Conservation (phyloP, 2,113 vertebrate genomes). For the Corydoras maculifer region DNA sequence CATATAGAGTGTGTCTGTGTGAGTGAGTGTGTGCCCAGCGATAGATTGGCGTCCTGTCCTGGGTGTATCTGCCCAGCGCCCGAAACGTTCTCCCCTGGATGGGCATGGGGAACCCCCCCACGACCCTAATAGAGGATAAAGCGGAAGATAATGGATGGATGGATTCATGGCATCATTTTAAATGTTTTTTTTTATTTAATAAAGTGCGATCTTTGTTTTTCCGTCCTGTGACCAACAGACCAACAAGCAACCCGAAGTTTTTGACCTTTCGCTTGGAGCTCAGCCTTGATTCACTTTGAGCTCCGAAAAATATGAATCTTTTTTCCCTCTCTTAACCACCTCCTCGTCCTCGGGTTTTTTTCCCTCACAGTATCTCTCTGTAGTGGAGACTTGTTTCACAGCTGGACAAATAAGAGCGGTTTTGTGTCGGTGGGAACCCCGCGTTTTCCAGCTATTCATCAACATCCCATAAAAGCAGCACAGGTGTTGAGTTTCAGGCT, state of each 20-base stretch:
- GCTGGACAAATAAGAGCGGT: constrained; percentile 51
- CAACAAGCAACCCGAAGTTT: not conserved
- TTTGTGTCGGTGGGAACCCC: constrained; percentile 49
- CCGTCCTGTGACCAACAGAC: too few species aligned
- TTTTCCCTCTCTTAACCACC: not conserved
- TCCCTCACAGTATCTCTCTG: constrained; percentile 34
- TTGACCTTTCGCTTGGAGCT: constrained; percentile 15
- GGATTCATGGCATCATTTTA: too few species aligned
- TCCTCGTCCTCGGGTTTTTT: constrained; percentile 21
- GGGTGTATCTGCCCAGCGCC: too few species aligned
- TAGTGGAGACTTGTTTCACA: constrained; percentile 39
- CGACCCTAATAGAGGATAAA: too few species aligned
- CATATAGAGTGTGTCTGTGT: too few species aligned
- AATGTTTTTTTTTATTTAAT: too few species aligned
- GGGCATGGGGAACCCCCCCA: too few species aligned
- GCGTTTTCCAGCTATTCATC: constrained; percentile 47
- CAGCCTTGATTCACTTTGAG: constrained; percentile 31
- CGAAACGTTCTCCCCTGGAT: too few species aligned
- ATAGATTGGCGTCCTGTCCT: too few species aligned
- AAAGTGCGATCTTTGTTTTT: too few species aligned
- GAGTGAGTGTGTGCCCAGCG: too few species aligned
- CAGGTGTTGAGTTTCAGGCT: constrained; percentile 49
- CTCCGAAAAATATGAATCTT: constrained; percentile 38
- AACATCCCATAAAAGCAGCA: constrained; percentile 47
- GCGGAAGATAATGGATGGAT: too few species aligned